phyloP scores from a whole-genome alignment of 2,113 vertebrate species.

The Lycaon pictus region DNA sequence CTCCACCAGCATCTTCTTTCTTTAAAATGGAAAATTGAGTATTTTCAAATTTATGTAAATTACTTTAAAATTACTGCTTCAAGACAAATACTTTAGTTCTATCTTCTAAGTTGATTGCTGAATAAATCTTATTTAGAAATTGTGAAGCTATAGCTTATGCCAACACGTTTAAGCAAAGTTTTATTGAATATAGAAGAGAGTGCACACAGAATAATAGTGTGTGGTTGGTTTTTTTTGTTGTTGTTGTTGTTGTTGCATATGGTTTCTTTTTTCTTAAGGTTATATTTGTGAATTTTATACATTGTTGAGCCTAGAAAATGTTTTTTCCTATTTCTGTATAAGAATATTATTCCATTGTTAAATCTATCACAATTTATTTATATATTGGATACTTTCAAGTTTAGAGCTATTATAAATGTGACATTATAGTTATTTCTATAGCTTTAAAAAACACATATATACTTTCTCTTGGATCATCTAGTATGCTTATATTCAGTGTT shows the following conservation, averaged over 20 bases:
- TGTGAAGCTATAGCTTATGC: neutral
- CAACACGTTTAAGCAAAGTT: neutral
- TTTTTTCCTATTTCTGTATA: neutral
- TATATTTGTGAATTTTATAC: neutral
- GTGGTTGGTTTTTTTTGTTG: neutral
- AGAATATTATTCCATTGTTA: neutral
- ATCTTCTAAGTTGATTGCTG: neutral
- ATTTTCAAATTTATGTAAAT: conserved; percentile 34
- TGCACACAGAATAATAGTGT: neutral
- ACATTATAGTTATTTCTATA: neutral
- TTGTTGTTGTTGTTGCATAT: neutral
- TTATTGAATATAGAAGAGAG: neutral
- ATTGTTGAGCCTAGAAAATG: neutral
- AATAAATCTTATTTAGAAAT: neutral
- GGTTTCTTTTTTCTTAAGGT: neutral
- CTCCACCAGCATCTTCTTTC: neutral
- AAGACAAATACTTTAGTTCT: neutral
- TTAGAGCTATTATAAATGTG: neutral
- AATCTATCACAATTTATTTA: neutral
- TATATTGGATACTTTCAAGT: neutral
- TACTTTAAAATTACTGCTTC: neutral
- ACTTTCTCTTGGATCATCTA: neutral
- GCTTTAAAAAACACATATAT: neutral
- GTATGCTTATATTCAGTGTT: neutral
- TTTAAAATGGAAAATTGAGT: neutral